phyloP scores from a whole-genome alignment of 1,140 invertebrate species.

The Hyposmocoma kahamanoa region DNA sequence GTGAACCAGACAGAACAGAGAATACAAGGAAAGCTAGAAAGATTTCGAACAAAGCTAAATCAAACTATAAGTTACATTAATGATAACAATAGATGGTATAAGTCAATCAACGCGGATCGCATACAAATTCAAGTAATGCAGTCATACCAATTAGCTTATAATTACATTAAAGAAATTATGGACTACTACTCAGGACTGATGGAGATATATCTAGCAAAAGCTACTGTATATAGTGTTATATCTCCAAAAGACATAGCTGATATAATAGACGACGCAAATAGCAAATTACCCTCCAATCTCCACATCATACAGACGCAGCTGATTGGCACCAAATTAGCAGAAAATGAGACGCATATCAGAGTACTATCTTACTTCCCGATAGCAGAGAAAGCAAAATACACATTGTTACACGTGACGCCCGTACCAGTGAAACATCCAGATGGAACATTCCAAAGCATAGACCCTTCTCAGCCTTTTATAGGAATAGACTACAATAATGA shows the following conservation, averaged over 20 bases:
- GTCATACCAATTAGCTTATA: slow-evolving; percentile 1
- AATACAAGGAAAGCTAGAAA: slow-evolving; percentile 1
- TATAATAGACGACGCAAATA: slow-evolving; percentile 4
- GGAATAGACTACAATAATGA: slow-evolving; percentile 12
- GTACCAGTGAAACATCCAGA: neutral
- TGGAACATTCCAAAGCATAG: neutral
- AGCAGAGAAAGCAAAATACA: slow-evolving; percentile 1
- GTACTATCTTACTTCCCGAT: slow-evolving; percentile 6
- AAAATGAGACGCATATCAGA: slow-evolving; percentile 8
- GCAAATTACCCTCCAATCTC: slow-evolving; percentile 7
- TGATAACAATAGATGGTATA: slow-evolving; percentile 3
- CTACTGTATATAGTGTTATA: neutral
- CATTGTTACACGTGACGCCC: neutral
- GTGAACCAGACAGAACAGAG: neutral
- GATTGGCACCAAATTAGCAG: slow-evolving; percentile 4
- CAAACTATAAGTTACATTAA: slow-evolving; percentile 2
- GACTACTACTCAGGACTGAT: slow-evolving; percentile 3
- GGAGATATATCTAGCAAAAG: slow-evolving; percentile 4
- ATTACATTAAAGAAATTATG: neutral
- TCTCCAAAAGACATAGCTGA: slow-evolving; percentile 1
- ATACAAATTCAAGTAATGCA: slow-evolving; percentile 1
- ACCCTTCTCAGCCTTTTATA: neutral
- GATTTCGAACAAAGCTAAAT: neutral
- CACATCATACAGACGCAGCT: slow-evolving; percentile 4
- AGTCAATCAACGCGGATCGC: neutral